Percentiles rank a stretch among this genome's conserved stretches.
These are phyloP conservation scores for Proterorhinus semilunaris DNA, from an alignment of 2,113 vertebrate genomes.

Conservation along the genomic window DNA sequence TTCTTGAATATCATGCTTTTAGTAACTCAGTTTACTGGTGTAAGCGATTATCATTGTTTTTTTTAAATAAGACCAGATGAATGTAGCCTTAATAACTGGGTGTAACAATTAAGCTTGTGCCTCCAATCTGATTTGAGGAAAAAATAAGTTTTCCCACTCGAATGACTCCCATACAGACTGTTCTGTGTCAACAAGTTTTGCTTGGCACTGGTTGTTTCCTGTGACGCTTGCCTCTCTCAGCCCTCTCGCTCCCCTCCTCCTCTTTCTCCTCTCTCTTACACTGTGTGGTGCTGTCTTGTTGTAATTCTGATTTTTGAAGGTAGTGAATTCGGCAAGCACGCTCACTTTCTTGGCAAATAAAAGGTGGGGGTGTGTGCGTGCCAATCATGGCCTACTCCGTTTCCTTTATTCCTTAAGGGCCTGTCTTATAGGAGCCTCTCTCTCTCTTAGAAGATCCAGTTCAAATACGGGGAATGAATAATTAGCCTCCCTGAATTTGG, in stretches of 20 bases:
- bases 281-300: slow-evolving; percentile 65
- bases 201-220: slow-evolving; percentile 54
- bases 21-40: no score
- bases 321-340: slow-evolving; percentile 51
- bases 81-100: not conserved
- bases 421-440: slow-evolving; percentile 55
- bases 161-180: slow-evolving; percentile 31
- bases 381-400: slow-evolving; percentile 65
- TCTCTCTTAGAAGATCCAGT: slow-evolving; percentile 47
- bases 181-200: slow-evolving; percentile 67
- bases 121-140: not conserved
- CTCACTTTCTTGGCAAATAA: slow-evolving; percentile 65
- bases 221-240: slow-evolving; percentile 52
- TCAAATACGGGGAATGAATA: slow-evolving; percentile 68
- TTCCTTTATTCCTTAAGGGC: slow-evolving; percentile 60
- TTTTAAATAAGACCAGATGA: no score
- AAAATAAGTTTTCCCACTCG: slow-evolving; percentile 12
- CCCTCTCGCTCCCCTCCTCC: slow-evolving; percentile 33
- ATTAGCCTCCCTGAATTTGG: slow-evolving; percentile 57
- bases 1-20: no score
- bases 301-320: slow-evolving; percentile 59
- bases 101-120: not conserved
- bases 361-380: slow-evolving; percentile 62
- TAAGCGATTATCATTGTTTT: no score
- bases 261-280: slow-evolving; percentile 36